Conservation (phyloP, 2,797 vertebrate species). For the Xenopus petersii region DNA sequence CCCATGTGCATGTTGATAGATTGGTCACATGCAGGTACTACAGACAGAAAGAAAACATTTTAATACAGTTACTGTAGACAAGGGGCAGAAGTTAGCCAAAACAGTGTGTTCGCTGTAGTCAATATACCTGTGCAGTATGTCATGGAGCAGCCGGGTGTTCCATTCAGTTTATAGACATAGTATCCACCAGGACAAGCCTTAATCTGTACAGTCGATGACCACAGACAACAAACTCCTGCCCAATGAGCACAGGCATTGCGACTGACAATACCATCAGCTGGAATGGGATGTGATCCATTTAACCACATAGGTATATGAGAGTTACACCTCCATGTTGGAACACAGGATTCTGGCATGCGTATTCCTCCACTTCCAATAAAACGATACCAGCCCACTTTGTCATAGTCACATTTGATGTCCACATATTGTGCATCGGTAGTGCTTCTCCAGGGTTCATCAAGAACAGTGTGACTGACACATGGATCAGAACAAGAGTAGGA, state of each 20-base stretch:
- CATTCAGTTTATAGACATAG: constrained; percentile 51
- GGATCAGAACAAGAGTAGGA: background rate
- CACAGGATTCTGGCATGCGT: constrained; percentile 12
- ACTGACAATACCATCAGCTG: constrained; percentile 11
- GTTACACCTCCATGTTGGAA: constrained; percentile 5
- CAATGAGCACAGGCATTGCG: constrained; percentile 37
- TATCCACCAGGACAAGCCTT: constrained; percentile 53
- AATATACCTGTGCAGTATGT: constrained; percentile 54
- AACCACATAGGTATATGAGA: constrained; percentile 10
- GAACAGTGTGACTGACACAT: too few relatives aligned
- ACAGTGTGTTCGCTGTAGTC: background rate
- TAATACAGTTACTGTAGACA: too few relatives aligned
- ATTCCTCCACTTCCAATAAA: background rate
- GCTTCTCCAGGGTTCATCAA: too few relatives aligned
- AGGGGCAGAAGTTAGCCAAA: too few relatives aligned
- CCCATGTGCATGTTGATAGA: too few relatives aligned
- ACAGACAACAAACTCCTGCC: constrained; percentile 49
- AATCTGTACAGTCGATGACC: constrained; percentile 46
- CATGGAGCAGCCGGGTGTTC: constrained; percentile 46
- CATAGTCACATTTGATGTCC: constrained; percentile 27
- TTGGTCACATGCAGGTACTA: too few relatives aligned
- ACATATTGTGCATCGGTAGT: background rate
- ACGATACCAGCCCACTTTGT: constrained; percentile 15
- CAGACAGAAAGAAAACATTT: too few relatives aligned
- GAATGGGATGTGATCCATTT: constrained; percentile 19